Percentiles rank a stretch among this genome's conserved stretches.
Evolutionary conservation across 2,888 invertebrate genomes (phyloP).

Genomic region (Ferdinandea cuprea): DNA sequence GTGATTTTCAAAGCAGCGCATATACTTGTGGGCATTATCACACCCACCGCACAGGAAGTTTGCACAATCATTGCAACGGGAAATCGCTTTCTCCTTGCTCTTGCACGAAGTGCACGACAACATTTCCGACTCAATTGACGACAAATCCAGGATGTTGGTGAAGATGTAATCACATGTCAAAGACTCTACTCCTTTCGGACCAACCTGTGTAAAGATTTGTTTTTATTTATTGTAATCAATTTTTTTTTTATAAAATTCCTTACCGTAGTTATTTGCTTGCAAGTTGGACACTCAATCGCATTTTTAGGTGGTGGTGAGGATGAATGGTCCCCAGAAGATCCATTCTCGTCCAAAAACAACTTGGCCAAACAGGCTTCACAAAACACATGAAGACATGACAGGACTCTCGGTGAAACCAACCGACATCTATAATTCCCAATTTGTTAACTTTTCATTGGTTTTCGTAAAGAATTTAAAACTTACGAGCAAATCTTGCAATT

Average conservation of each 20-base stretch:
- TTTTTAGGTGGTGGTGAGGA: constrained; percentile 75
- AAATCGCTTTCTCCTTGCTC: constrained; percentile 96
- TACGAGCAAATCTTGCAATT: constrained; percentile 88
- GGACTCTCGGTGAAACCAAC: constrained; percentile 91
- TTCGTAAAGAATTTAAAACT: too few relatives aligned
- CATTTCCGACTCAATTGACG: constrained; percentile 88
- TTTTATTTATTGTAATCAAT: too few relatives aligned
- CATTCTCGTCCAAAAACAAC: constrained; percentile 88
- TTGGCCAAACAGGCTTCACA: constrained; percentile 96
- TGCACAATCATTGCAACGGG: constrained; percentile 96
- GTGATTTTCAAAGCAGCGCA: constrained; percentile 98
- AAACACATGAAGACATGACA: constrained; percentile 97
- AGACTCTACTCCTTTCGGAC: constrained; percentile 89
- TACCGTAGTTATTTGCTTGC: constrained; percentile 93
- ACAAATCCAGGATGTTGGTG: constrained; percentile 92
- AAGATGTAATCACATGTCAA: constrained; percentile 94
- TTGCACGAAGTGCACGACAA: constrained; percentile 97
- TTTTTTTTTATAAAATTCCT: constrained; percentile 43
- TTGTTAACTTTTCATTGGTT: too few relatives aligned
- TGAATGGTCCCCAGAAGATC: constrained; percentile 85
- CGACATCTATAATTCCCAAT: too few relatives aligned
- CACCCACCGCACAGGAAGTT: constrained; percentile 97
- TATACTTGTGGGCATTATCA: constrained; percentile 97
- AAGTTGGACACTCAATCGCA: constrained; percentile 88
- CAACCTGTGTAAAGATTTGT: constrained; percentile 84